These are phyloP conservation scores for Eublepharis macularius DNA, from an alignment of 2,113 vertebrate genomes.

Conservation along the genomic window DNA sequence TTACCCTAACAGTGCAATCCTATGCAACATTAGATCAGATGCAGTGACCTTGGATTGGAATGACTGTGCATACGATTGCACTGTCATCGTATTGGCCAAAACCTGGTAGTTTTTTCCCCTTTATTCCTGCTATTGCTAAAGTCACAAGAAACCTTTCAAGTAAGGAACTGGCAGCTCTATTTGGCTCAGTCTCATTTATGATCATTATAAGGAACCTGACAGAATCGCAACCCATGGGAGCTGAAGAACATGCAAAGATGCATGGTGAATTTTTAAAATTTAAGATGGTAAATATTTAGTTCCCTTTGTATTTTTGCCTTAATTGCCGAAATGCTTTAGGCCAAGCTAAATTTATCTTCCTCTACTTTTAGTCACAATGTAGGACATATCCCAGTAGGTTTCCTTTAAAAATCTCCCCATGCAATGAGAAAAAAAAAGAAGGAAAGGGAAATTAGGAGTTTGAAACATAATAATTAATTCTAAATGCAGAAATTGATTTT, in stretches of 20 bases:
- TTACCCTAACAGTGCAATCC: too few species aligned
- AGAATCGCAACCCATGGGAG: not conserved
- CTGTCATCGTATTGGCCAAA: too few species aligned
- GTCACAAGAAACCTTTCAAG: not conserved
- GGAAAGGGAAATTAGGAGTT: conserved; percentile 13
- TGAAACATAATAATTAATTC: conserved; percentile 10
- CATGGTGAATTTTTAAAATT: not conserved
- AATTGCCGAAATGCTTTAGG: not conserved
- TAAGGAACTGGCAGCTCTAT: not conserved
- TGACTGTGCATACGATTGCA: too few species aligned
- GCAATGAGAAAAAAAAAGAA: not conserved
- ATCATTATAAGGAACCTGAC: not conserved
- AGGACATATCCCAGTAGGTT: conserved; percentile 27
- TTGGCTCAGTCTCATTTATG: not conserved
- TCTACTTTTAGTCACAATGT: not conserved
- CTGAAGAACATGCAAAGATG: not conserved
- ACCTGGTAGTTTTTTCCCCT: not conserved
- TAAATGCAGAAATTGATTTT: not conserved
- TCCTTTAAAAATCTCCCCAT: not conserved
- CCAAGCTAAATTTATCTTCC: not conserved
- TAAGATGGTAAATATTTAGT: not conserved
- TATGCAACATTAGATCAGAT: too few species aligned
- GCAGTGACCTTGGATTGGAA: too few species aligned
- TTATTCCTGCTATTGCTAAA: not conserved
- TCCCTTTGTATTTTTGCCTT: not conserved